These are phyloP conservation scores for Vulpes ferrilata DNA, from an alignment of 2,113 vertebrate species.

Conservation along the genomic window DNA sequence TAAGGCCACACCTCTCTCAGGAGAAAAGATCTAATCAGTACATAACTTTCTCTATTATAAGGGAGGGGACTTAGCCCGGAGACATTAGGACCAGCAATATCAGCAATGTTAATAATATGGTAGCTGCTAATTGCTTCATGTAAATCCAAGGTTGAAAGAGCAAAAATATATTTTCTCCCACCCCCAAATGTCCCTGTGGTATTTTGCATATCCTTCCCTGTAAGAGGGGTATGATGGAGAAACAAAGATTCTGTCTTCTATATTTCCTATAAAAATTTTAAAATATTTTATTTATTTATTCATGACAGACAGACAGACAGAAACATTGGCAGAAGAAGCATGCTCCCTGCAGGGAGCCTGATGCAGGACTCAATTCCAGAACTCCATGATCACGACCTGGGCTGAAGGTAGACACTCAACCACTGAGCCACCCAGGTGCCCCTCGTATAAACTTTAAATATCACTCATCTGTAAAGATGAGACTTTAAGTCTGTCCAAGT, in stretches of 20 bases:
- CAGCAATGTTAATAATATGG: neutral
- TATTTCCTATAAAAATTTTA: neutral
- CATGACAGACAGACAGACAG: too few species aligned
- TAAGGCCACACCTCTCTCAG: constrained; percentile 14
- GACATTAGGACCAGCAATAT: constrained; percentile 45
- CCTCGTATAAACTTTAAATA: neutral
- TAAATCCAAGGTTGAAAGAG: neutral
- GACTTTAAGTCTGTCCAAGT: neutral
- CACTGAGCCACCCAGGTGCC: too few species aligned
- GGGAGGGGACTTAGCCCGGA: neutral
- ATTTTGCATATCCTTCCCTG: constrained; percentile 6
- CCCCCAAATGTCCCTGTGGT: neutral
- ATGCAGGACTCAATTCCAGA: too few species aligned
- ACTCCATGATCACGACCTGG: too few species aligned
- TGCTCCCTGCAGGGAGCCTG: too few species aligned
- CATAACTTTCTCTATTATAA: neutral
- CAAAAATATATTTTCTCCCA: neutral
- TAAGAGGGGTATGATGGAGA: neutral
- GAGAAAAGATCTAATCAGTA: constrained; percentile 13
- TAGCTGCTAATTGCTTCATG: constrained; percentile 15
- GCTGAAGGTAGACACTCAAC: too few species aligned
- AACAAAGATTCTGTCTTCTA: constrained; percentile 21
- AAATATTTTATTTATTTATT: too few species aligned
- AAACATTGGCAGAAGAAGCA: too few species aligned
- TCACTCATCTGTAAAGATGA: neutral